Base-by-base conservation (phyloP, 35 echinoderm and acorn worm genomes). In the Eucidaris tribuloides region DNA sequence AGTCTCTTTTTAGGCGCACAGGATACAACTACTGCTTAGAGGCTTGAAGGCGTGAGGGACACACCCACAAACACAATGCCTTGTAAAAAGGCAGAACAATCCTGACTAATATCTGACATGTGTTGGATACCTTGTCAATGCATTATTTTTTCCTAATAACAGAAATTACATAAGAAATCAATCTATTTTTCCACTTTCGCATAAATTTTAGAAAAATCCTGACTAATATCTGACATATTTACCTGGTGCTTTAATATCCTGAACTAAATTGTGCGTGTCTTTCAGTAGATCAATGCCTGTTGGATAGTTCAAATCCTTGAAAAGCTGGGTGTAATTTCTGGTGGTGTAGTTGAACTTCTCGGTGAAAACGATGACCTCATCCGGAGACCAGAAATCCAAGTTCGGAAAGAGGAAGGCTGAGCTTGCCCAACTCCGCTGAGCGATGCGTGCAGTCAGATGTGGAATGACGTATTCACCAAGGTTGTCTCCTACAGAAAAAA, bases 361-460 rank as follows among this genome's bases (percentile, higher is more conserved):
- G 0, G 96, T 99, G 22, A 19, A 32, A 22, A 99, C 56, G 29
- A 99, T 68, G 6, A 88, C 84, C 43, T 93, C 96, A 61, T 81
- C 62, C 15, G 77, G 46, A 4, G 5, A 58, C 96, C 96, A 99
- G 44, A 68, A 93, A 32, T 68, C 63, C 13, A 77, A 65, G 7
- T 65, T 77, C 0, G 90, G 90, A 32, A 89, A 23, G 7, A 99
- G 89, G 6, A 86, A 90, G 66, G 78, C 80, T 28, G 81, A 79
- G 79, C 96, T 99, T 7, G 96, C 90, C 58, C 86, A 99, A 7
- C 86, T 93, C 25, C 96, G 71, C 83, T 99, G 96, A 6, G 96
- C 96, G 19, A 42, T 57, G 19, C 96, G 64, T 13, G 89, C 90
- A 45, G 49, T 80, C 34, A 87, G 36, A 0, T 90, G 63, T 43